Evolutionary conservation across 2,113 vertebrate species (phyloP), one percentile per base, ranked within the genome.

Genomic region (Hystrix cristata): DNA sequence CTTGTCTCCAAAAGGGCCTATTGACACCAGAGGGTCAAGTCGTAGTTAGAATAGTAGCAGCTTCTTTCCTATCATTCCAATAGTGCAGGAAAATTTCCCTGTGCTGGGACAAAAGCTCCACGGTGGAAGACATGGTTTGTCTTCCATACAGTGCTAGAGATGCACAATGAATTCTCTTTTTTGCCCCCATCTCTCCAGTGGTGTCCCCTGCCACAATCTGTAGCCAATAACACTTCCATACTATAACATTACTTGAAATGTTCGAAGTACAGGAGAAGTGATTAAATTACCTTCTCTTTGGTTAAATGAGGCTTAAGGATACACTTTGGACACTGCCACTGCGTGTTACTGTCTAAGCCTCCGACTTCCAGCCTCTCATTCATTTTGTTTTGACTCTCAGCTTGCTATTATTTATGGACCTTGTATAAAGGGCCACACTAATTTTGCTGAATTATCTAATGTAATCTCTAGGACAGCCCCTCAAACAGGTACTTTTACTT

Each of bases 371-470:
- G 55, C 29, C 76, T 86, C 27, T 5, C 65, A 55, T 62, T 46
- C 62, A 95, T 90, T 96, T 85, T 79, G 34, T 53, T 34, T 94
- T 88, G 89, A 78, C 81, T 96, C 43, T 76, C 67, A 64, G 51
- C 82, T 94, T 88, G 78, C 62, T 86, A 23, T 88, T 81, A 23
- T 88, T 81, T 92, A 38, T 55, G 53, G 60, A 94, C 31, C 62
- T 34, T 18, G 43, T 19, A 46, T 59, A 72, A 60, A 92, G 51
- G 48, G 15, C 23, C n/a, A 83, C 55, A 67, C 46, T 74, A 82
- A 81, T 62, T 90, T 92, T n/a, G 16, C 34, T 71, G 53, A 4
- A 89, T 74, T 79, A 48, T 34, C 62, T 57, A 67, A 91, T 79
- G 62, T 43, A 64, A 93, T 65, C 71, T 60, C 64, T 19, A 27